These are phyloP conservation scores for Knipowitschia caucasica DNA, from an alignment of 2,797 vertebrate genomes.

Conservation along the genomic window DNA sequence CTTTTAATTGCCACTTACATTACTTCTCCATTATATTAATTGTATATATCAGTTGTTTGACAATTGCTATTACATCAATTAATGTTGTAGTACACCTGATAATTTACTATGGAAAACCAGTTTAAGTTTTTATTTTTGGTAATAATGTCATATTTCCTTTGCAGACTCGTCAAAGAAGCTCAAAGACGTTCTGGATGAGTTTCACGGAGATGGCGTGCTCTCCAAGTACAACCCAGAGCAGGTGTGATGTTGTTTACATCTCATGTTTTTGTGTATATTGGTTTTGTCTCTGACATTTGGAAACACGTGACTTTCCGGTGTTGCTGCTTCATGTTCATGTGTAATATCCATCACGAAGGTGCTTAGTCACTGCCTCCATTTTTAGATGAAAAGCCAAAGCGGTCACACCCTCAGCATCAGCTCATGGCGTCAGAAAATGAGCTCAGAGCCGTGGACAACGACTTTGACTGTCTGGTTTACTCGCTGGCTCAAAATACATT, in stretches of 20 bases:
- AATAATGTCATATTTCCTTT: slow-evolving; percentile 13
- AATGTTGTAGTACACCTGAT: no score
- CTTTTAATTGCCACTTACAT: no score
- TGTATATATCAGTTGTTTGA: no score
- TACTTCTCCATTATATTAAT: no score
- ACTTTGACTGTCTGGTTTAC: not conserved
- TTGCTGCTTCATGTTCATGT: slow-evolving; percentile 12
- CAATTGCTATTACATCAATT: no score
- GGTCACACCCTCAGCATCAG: slow-evolving; percentile 18
- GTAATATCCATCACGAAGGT: slow-evolving; percentile 2
- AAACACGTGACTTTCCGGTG: slow-evolving; percentile 8
- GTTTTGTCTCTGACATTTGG: not conserved
- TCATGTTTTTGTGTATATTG: not conserved
- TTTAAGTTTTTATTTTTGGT: no score
- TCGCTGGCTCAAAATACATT: not conserved
- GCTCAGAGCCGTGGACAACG: slow-evolving; percentile 2
- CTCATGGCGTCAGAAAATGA: slow-evolving; percentile 26
- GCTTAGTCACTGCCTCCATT: slow-evolving; percentile 30
- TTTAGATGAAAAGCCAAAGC: slow-evolving; percentile 15
- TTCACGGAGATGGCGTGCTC: slow-evolving; percentile 83
- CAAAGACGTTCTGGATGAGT: slow-evolving; percentile 91
- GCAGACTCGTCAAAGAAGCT: slow-evolving; percentile 91
- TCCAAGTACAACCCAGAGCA: slow-evolving; percentile 88
- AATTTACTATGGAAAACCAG: no score
- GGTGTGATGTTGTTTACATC: slow-evolving; percentile 59